Evolutionary conservation across 2,888 invertebrate genomes (phyloP).

Genomic region (Drosophila kanekoi): DNA sequence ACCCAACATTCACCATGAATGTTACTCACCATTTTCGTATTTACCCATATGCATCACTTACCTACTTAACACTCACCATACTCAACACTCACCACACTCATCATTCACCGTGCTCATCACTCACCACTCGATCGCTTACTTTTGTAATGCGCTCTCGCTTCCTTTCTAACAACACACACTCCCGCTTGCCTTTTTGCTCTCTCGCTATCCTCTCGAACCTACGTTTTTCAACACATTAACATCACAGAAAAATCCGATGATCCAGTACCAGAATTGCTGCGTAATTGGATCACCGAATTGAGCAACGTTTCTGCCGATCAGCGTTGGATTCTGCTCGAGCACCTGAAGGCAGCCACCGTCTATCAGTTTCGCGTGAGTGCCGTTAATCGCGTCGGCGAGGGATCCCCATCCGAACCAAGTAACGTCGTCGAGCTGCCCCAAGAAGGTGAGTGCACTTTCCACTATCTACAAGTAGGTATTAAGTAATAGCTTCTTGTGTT

Average conservation of each 20-base stretch:
- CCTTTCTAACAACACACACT: neutral
- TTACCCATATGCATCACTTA: neutral
- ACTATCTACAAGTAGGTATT: neutral
- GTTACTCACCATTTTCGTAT: neutral
- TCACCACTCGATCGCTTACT: slow-evolving; percentile 4
- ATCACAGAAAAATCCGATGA: slow-evolving; percentile 88
- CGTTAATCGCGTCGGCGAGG: slow-evolving; percentile 98
- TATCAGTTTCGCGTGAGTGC: slow-evolving; percentile 99
- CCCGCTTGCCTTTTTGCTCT: slow-evolving; percentile 6
- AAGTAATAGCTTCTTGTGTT: neutral
- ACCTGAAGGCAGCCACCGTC: slow-evolving; percentile 96
- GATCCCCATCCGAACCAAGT: slow-evolving; percentile 95
- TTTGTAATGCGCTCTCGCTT: neutral
- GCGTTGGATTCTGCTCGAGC: slow-evolving; percentile 92
- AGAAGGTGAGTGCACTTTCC: slow-evolving; percentile 90
- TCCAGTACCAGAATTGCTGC: slow-evolving; percentile 92
- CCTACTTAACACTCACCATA: neutral
- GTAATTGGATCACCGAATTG: slow-evolving; percentile 95
- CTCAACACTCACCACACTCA: neutral
- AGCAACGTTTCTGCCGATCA: slow-evolving; percentile 93
- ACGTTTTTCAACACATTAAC: slow-evolving; percentile 74
- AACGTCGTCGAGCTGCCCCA: slow-evolving; percentile 96
- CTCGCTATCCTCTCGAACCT: slow-evolving; percentile 28
- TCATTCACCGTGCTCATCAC: neutral
- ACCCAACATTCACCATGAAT: slow-evolving; percentile 1